Base-by-base conservation (phyloP, 2,113 vertebrate species). In the Neodon shergylaensis region DNA sequence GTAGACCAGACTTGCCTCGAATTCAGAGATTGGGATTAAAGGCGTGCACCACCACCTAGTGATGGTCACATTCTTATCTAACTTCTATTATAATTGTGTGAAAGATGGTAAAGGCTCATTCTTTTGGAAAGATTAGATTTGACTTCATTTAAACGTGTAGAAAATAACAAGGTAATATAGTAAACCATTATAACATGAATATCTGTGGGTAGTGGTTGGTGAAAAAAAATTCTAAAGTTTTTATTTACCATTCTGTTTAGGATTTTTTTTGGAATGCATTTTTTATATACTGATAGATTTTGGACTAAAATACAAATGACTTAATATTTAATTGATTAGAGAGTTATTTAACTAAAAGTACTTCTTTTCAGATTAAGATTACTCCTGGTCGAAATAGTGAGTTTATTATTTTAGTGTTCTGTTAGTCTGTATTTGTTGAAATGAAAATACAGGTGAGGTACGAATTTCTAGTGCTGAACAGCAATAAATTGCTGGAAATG, bases 311-410 rank as follows among this genome's bases (percentile, higher is more conserved):
- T 49, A 5, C 79, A 90, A 73, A 73, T 54, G 65, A 66, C 33
- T 42, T 90, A 92, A 49, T 91, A 33, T 72, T 94, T 88, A 92
- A 84, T 68, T 95, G 28, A 83, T 84, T 96, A 94, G 36, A 97
- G 16, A 65, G 16, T 92, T 96, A 70, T 86, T 42, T 88, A 49
- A 44, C 3, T 39, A 33, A 47, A 86, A 52, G 2, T 68, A 63
- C 76, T 39, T 91, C 31, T 91, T 79, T 88, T 17, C 26, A 97
- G 39, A 91, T 87, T 88, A 92, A 92, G 54, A 84, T 24, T 94
- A 36, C 39, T 39, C 11, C 81, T 66, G 36, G 28, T 87, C 92
- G 74, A 88, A 86, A 58, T 89, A 76, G 74, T 83, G 77, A 88
- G 36, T 82, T 77, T 95, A 78, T 91, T 49, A 61, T 73, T 83